These are phyloP conservation scores for Pygocentrus nattereri DNA, from an alignment of 2,797 vertebrate genomes.

Conservation along the genomic window DNA sequence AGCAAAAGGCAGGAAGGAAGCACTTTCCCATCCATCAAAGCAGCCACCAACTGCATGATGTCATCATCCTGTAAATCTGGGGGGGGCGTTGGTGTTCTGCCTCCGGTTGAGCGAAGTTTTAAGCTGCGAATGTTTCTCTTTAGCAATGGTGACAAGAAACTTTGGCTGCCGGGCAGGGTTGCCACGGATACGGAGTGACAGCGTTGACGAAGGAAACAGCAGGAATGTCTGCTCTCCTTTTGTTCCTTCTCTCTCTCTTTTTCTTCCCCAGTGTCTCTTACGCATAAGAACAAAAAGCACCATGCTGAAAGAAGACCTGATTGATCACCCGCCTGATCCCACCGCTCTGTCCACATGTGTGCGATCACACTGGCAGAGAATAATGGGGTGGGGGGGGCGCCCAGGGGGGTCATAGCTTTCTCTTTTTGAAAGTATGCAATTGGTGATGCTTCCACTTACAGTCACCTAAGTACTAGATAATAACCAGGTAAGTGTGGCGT, in stretches of 20 bases:
- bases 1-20: not conserved
- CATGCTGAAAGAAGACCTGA: not conserved
- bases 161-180: slow-evolving; percentile 27
- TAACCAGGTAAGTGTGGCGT: too few relatives aligned
- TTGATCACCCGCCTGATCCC: not conserved
- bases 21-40: slow-evolving; percentile 11
- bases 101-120: not conserved
- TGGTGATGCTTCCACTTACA: too few relatives aligned
- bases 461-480: too few relatives aligned
- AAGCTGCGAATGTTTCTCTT: not conserved
- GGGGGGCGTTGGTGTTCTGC: not conserved
- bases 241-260: slow-evolving; percentile 17
- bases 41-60: not conserved
- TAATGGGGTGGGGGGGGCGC: too few relatives aligned
- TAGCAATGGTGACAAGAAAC: not conserved
- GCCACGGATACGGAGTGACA: slow-evolving; percentile 43
- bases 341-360: not conserved
- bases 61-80: not conserved
- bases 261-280: not conserved
- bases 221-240: slow-evolving; percentile 33
- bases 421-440: too few relatives aligned
- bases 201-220: slow-evolving; percentile 28
- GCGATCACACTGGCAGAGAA: too few relatives aligned
- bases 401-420: too few relatives aligned
- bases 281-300: not conserved